phyloP scores from a whole-genome alignment of 2,888 invertebrate genomes.

The Andrena haemorrhoa region DNA sequence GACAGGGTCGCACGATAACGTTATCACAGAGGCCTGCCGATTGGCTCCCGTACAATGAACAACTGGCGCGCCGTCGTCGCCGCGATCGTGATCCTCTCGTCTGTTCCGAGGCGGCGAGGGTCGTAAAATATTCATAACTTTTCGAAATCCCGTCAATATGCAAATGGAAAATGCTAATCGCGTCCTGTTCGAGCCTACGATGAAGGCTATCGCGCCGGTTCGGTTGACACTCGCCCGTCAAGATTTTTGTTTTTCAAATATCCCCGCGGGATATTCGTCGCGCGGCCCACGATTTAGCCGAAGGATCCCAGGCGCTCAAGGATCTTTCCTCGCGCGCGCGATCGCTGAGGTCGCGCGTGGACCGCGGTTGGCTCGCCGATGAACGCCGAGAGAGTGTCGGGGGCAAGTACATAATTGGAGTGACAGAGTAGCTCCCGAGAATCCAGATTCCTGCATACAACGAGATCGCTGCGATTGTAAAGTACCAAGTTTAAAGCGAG shows the following conservation, averaged over 20 bases:
- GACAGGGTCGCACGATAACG: constrained; percentile 28
- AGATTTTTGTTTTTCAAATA: constrained; percentile 67
- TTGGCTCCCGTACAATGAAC: constrained; percentile 1
- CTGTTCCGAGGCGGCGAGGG: constrained; percentile 39
- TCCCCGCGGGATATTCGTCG: constrained; percentile 4
- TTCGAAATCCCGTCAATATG: constrained; percentile 85
- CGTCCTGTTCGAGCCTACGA: constrained; percentile 70
- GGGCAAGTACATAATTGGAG: no score
- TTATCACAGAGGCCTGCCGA: constrained; percentile 54
- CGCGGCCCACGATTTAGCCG: constrained; percentile 8
- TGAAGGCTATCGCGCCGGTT: constrained; percentile 68
- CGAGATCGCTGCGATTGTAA: background rate
- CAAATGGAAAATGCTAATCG: constrained; percentile 84
- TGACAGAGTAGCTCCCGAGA: background rate
- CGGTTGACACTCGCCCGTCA: constrained; percentile 68
- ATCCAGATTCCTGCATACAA: background rate
- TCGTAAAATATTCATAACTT: constrained; percentile 85
- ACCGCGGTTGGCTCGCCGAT: background rate
- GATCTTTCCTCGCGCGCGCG: background rate
- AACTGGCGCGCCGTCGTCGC: constrained; percentile 16
- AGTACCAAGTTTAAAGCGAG: no score
- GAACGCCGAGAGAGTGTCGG: no score
- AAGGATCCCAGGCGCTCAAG: constrained; percentile 26
- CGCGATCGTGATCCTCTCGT: constrained; percentile 21
- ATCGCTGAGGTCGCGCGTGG: background rate